Conservation (phyloP, 2,113 vertebrate genomes). For the Anser brachyrhynchus region DNA sequence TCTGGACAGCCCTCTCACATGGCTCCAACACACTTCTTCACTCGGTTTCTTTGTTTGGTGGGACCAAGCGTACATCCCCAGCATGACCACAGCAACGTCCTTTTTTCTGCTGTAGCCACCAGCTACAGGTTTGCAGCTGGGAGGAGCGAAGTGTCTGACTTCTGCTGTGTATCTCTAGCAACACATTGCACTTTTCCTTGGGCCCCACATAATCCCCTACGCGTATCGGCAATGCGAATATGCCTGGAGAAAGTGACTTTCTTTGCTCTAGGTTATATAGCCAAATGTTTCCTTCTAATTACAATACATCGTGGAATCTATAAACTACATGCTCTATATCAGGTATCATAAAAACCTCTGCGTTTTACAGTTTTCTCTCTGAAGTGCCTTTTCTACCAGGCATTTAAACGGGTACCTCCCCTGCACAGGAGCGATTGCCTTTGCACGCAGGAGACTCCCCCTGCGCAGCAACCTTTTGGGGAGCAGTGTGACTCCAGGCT, state of each 20-base stretch:
- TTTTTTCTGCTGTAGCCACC: not conserved
- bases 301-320: too few species aligned
- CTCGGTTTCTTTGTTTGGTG: not conserved
- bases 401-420: not conserved
- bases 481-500: not conserved
- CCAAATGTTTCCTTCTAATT: not conserved
- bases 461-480: not conserved
- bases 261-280: not conserved
- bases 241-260: not conserved
- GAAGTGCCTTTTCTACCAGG: not conserved
- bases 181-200: rapidly evolving
- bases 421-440: rapidly evolving
- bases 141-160: not conserved
- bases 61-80: not conserved
- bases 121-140: not conserved
- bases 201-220: not conserved
- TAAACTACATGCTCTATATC: not conserved
- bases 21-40: not conserved
- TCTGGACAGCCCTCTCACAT: not conserved
- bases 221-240: rapidly evolving
- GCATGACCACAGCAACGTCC: not conserved
- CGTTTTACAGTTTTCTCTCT: not conserved
- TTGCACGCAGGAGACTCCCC: too few species aligned
- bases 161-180: not conserved
- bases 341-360: not conserved